Evolutionary conservation across 2,113 vertebrate species (phyloP), one percentile per base, ranked within the genome.

Genomic region (Capreolus pygargus): DNA sequence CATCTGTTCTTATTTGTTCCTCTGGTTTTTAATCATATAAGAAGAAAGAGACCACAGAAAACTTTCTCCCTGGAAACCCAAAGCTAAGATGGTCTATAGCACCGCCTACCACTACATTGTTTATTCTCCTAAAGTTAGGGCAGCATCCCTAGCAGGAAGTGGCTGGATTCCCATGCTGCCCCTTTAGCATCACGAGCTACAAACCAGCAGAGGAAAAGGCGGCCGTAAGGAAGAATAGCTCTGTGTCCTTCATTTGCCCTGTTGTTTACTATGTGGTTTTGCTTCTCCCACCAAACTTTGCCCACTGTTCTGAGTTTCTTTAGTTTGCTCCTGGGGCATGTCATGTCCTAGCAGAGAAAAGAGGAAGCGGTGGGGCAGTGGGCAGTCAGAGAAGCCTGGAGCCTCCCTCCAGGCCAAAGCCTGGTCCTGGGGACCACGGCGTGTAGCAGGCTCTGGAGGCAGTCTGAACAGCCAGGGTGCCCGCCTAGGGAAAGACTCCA

Each of bases 61-160:
- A 74, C 1, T 1, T 36, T 12, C 7, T 55, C 15, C 21, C 3
- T 70, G 12, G 25, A 64, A 84, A 55, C 12, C 27, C 47, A 55
- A 78, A 87, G 27, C 28, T 39, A 81, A 81, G 17, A 13, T 61
- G 7, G 7, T 47, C 14, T 76, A 43, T 1, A 54, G 12, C 12
- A 52, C 6, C 12, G 30, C 28, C 21, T n/a, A 28, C 17, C 2
- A 13, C 54, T 57, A 19, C 27, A 30, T n/a, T 58, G 6, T 52
- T 88, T 55, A 76, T 95, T 4, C 36, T 81, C 3, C 33, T 74
- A 27, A 25, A 81, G 10, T 36, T 28, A 15, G 28, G n/a, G 4
- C 0, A 0, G 1, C 16, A 39, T 15, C 27, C 28, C 11, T 76
- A 70, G 28, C 11, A 86, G 36, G 43, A 17, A 79, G 5, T 9